These are phyloP conservation scores for Anguilla obscura DNA, from an alignment of 2,797 vertebrate genomes.

Conservation along the genomic window DNA sequence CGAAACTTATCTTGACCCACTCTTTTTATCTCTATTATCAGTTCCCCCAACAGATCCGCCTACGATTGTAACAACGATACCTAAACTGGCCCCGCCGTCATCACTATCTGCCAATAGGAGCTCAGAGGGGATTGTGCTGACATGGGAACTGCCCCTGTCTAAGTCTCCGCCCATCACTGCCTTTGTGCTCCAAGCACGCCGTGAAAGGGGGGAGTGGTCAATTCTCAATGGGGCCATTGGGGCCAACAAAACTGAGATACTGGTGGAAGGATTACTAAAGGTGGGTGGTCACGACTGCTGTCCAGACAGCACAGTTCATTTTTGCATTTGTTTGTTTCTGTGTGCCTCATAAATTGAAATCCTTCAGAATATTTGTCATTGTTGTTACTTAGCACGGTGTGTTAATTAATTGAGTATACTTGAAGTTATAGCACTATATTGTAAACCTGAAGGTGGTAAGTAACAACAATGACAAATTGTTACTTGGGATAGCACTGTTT, in stretches of 20 bases:
- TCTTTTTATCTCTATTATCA: constrained; percentile 41
- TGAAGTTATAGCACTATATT: background rate
- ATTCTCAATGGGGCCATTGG: constrained; percentile 78
- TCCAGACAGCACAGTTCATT: background rate
- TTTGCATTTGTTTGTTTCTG: background rate
- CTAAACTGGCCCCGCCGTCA: constrained; percentile 78
- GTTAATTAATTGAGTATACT: background rate
- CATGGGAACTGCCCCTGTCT: constrained; percentile 78
- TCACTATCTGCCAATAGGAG: constrained; percentile 81
- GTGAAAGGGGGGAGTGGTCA: constrained; percentile 81
- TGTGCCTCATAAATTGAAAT: background rate
- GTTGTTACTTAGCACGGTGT: background rate
- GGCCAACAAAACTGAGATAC: constrained; percentile 76
- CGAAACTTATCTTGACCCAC: constrained; percentile 18
- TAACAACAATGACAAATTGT: too few species aligned
- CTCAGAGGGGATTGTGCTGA: constrained; percentile 76
- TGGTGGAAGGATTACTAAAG: constrained; percentile 88
- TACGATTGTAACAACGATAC: constrained; percentile 45
- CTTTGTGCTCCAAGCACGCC: constrained; percentile 83
- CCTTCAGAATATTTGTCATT: background rate
- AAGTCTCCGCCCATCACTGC: constrained; percentile 74
- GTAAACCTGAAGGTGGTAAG: background rate
- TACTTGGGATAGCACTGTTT: background rate
- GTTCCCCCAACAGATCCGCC: constrained; percentile 66
- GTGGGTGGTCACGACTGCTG: constrained; percentile 56